Evolutionary conservation across 2,888 invertebrate species (phyloP).

Genomic region (Abscondita cerata): DNA sequence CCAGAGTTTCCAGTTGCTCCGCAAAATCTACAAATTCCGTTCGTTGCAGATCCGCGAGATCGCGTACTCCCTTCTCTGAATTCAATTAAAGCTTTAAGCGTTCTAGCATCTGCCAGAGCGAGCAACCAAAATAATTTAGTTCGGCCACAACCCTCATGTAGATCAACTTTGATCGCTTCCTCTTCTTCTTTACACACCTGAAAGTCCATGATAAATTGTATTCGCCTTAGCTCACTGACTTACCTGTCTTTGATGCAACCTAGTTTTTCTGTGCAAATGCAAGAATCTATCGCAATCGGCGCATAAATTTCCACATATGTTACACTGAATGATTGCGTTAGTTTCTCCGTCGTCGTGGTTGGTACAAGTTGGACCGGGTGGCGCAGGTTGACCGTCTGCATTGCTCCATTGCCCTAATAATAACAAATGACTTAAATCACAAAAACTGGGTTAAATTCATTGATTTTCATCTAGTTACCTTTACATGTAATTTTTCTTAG

Average conservation of each 20-base stretch:
- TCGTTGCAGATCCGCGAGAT: constrained; percentile 56
- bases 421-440: background rate
- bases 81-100: constrained; percentile 89
- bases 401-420: constrained; percentile 75
- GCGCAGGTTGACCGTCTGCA: constrained; percentile 64
- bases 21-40: constrained; percentile 89
- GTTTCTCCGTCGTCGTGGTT: constrained; percentile 98
- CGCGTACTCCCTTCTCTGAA: constrained; percentile 79
- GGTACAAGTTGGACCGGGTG: constrained; percentile 82
- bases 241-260: constrained; percentile 82
- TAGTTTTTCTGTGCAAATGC: constrained; percentile 87
- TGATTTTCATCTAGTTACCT: too few species aligned
- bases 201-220: too few species aligned
- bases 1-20: constrained; percentile 85
- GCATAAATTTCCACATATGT: constrained; percentile 90
- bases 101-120: constrained; percentile 90
- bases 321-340: constrained; percentile 90
- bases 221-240: too few species aligned
- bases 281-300: constrained; percentile 95
- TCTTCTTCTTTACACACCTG: constrained; percentile 95
- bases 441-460: too few species aligned
- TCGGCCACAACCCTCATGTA: constrained; percentile 96
- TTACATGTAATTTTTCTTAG: too few species aligned
- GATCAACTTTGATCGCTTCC: constrained; percentile 93
- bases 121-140: constrained; percentile 96